Evolutionary conservation across 1,140 invertebrate species (phyloP).

Genomic region (Augochlora pura): DNA sequence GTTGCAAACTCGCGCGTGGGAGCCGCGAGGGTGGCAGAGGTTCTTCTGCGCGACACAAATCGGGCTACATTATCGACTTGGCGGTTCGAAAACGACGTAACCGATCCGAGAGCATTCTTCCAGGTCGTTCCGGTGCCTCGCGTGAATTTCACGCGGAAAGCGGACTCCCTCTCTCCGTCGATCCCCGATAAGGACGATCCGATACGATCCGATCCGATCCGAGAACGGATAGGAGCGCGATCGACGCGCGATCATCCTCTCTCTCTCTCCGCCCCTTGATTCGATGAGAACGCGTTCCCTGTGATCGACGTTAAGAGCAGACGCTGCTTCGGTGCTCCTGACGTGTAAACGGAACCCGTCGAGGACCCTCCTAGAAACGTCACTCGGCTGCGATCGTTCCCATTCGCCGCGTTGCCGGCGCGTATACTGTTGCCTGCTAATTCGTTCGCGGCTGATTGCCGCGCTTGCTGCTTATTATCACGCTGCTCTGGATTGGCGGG

Average conservation of each 20-base stretch:
- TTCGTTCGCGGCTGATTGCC: too few relatives aligned
- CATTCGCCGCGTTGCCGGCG: not conserved
- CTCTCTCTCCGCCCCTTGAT: not conserved
- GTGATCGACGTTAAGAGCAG: slow-evolving; percentile 40
- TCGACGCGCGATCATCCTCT: not conserved
- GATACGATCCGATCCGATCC: not conserved
- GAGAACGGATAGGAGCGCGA: not conserved
- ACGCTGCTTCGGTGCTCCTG: slow-evolving; percentile 26
- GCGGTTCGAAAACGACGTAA: not conserved
- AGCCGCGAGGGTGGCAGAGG: not conserved
- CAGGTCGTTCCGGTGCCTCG: not conserved
- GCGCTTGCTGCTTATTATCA: too few relatives aligned
- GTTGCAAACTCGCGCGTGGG: not conserved
- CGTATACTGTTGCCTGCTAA: too few relatives aligned
- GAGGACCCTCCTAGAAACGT: slow-evolving; percentile 28
- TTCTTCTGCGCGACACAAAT: not conserved
- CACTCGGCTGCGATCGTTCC: slow-evolving; percentile 21
- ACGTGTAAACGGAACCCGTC: slow-evolving; percentile 41
- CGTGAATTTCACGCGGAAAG: not conserved
- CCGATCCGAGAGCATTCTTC: not conserved
- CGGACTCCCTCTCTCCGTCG: not conserved
- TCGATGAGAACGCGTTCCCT: slow-evolving; percentile 10
- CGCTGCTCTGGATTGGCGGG: too few relatives aligned
- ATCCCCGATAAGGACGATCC: not conserved
- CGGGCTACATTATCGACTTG: slow-evolving; percentile 20